Evolutionary conservation across 1,140 invertebrate species (phyloP).

Genomic region (Dysdera silvatica): DNA sequence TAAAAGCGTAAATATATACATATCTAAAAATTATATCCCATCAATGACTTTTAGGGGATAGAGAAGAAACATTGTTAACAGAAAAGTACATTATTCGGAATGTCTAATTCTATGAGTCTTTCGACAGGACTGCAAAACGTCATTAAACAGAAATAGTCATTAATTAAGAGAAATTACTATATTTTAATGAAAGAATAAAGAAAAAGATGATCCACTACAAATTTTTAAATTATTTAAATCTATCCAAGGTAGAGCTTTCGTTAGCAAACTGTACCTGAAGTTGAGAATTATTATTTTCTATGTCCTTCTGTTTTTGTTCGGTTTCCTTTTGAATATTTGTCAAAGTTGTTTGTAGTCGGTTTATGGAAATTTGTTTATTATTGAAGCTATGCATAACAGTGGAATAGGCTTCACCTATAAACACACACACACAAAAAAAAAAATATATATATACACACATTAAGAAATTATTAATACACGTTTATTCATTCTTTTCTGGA

Average conservation of each 20-base stretch:
- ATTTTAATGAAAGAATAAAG: no score
- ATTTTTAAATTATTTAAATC: neutral
- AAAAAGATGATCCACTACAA: no score
- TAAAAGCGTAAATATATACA: no score
- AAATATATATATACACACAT: conserved; percentile 20
- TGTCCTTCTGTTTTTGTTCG: conserved; percentile 65
- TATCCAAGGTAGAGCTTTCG: neutral
- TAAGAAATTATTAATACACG: conserved; percentile 19
- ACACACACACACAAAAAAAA: conserved; percentile 4
- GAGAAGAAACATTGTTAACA: neutral
- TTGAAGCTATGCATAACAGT: conserved; percentile 68
- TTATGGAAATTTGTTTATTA: conserved; percentile 63
- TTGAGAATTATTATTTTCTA: conserved; percentile 72
- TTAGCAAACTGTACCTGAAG: conserved; percentile 45
- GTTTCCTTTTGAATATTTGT: conserved; percentile 56
- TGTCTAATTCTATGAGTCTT: no score
- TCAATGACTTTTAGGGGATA: neutral
- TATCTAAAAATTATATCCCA: no score
- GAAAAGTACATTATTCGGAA: neutral
- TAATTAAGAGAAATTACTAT: no score
- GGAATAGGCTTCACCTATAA: conserved; percentile 54
- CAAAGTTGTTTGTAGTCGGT: conserved; percentile 72
- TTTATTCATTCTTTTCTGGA: conserved; percentile 24
- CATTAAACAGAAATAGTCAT: no score
- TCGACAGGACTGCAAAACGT: no score